Base-by-base conservation (phyloP, 2,113 vertebrate genomes). In the Eurystomus gularis region DNA sequence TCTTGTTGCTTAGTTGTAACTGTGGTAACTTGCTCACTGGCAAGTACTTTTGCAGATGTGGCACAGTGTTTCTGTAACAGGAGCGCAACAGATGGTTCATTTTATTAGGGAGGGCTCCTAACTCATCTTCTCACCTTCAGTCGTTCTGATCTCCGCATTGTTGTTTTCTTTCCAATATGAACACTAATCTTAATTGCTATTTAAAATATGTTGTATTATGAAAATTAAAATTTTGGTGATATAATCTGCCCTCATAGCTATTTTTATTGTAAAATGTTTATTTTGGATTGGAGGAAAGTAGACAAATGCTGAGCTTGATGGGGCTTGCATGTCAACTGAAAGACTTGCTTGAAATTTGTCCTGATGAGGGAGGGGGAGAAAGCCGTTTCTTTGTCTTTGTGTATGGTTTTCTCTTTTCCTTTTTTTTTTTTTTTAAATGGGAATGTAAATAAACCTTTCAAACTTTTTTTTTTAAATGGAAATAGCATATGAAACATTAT, bases 401-500 rank as follows among this genome's bases (percentile, higher is more conserved):
- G 2, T 42, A 21, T 80, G 12, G 3, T 65, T 87, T 70, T 46
- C 0, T 44, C n/a, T 52, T 62, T 58, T 29, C 1, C 5, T 42
- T 5, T 2, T 37, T 68, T 64, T 11, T 48, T 9, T 66, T 76
- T 61, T 8, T 7, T 13, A 42, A 58, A 35, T 72, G 18, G 7
- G 23, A 65, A 37, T 57, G 16, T 55, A 66, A 75, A 65, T 69
- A 11, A 92, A 40, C 6, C 23, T 55, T 54, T 73, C 1, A 28
- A 89, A 35, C 39, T 8, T 62, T n/a, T 31, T 57, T 57, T 42
- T 24, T 94, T 48, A 0, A 16, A 60, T 2, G 26, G 64, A 35
- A 91, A 92, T 91, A 99, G 99, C 99, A 1, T 99, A 99, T 44
- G 99, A 99, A 97, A 99, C 98, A 0, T 94, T 99, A 42, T 99